Base-by-base conservation (phyloP, 1,140 invertebrate genomes). In the Vollenhovia emeryi region DNA sequence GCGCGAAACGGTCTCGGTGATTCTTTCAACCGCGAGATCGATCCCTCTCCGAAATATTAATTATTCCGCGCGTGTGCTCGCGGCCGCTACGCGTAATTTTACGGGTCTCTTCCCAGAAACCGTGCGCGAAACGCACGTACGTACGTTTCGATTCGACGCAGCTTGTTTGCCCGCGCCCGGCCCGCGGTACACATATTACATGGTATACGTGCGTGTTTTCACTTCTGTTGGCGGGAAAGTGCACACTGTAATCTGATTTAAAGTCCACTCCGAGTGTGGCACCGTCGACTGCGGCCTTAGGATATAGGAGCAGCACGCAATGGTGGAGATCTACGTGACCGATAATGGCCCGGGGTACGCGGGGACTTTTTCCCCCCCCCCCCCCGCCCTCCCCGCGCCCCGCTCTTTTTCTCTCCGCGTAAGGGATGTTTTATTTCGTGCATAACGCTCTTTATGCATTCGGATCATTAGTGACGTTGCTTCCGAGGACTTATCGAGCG, bases 171-270 rank as follows among this genome's bases (percentile, higher is more conserved):
- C 3, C 27, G 27, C 18, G 15, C 18, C 18, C n/a, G n/a, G 0
- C 7, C 24, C 50, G 21, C 24, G 33, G 15, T 40, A 69, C 33
- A 80, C 48, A 55, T 30, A 43, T 71, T 71, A 80, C 78, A 21
- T 55, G 50, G 50, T 80, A 80, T 55, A 80, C 50, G 66, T 71
- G 66, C 78, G 78, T 82, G 78, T 82, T 82, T 82, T 82, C 78
- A 73, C 78, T 82, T 71, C 66, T 82, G 66, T 71, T 45, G 74
- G 57, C 52, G 78, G 83, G 86, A 88, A 88, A 88, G 64, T 88
- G 86, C 74, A 71, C 87, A 50, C 59, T 57, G 75, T 85, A 89
- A 88, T 89, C 87, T 88, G 87, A 89, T 89, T 88, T 88, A 40
- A 88, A 84, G 83, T 88, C 50, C 50, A 57, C 87, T 48, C 59